These are phyloP conservation scores for Silurus lanzhouensis DNA, from an alignment of 2,797 vertebrate species.

Conservation along the genomic window DNA sequence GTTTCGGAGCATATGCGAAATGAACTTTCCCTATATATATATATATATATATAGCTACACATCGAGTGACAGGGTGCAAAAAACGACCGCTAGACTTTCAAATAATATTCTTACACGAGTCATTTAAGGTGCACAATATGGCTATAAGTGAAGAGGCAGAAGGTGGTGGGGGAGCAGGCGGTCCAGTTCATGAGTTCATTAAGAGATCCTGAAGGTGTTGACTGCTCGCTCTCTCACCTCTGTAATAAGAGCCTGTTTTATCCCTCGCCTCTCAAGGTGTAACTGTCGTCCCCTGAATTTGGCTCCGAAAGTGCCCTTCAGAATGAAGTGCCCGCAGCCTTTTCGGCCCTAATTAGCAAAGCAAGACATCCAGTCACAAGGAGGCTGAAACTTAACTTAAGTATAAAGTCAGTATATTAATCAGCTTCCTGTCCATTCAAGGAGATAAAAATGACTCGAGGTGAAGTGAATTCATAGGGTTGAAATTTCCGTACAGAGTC, in stretches of 20 bases:
- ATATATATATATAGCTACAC: too few relatives aligned
- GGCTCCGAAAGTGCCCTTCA: slow-evolving; percentile 72
- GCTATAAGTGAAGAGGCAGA: neutral
- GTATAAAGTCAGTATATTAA: neutral
- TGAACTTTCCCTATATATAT: too few relatives aligned
- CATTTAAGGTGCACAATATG: neutral
- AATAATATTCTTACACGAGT: too few relatives aligned
- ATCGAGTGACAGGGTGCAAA: too few relatives aligned
- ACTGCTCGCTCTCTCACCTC: slow-evolving; percentile 23
- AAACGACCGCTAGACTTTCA: too few relatives aligned
- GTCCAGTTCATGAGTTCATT: neutral
- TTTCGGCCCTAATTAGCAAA: slow-evolving; percentile 64
- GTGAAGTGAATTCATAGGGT: too few relatives aligned
- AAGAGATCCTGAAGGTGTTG: slow-evolving; percentile 9
- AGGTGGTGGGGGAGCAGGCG: neutral
- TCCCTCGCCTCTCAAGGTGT: slow-evolving; percentile 41
- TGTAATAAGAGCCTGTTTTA: slow-evolving; percentile 14
- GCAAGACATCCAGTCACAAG: slow-evolving; percentile 9
- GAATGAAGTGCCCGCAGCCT: slow-evolving; percentile 72
- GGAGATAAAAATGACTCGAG: too few relatives aligned
- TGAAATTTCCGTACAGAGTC: neutral
- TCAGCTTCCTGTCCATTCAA: slow-evolving; percentile 2
- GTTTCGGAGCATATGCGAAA: neutral
- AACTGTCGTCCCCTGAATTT: slow-evolving; percentile 64
- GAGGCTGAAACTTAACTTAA: neutral